A percentile compares a stretch with the other conserved stretches of the same genome.
phyloP scores from a whole-genome alignment of 2,113 vertebrate genomes.

The Arizona elegans region DNA sequence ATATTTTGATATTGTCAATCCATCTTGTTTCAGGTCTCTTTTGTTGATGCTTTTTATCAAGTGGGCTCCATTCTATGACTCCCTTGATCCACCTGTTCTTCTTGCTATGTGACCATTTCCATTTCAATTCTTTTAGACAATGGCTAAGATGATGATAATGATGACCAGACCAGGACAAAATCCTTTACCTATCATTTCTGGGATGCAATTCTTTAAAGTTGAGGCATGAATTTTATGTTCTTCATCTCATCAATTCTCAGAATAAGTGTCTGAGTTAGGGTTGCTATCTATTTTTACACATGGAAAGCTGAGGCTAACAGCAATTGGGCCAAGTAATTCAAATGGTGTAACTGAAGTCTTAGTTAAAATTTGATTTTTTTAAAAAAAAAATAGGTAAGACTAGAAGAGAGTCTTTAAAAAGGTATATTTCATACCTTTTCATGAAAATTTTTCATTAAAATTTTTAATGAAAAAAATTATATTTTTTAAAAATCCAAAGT shows the following conservation, averaged over 20 bases:
- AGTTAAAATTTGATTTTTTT: not conserved
- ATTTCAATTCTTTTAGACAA: no score
- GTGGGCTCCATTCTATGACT: no score
- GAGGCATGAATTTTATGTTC: not conserved
- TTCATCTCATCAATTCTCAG: not conserved
- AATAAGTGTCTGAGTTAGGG: not conserved
- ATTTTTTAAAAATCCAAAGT: not conserved
- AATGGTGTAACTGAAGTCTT: not conserved
- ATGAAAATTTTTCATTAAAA: not conserved
- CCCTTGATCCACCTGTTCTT: no score
- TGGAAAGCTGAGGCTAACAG: not conserved
- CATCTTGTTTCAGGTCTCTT: no score
- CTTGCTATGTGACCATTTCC: no score
- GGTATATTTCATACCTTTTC: not conserved
- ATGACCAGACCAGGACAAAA: not conserved
- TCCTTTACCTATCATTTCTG: not conserved
- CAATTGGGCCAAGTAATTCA: not conserved
- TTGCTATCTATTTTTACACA: not conserved
- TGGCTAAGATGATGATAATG: no score
- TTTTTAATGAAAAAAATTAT: not conserved
- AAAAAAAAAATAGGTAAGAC: not conserved
- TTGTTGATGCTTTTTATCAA: no score
- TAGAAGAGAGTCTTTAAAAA: not conserved
- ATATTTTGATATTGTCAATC: not conserved
- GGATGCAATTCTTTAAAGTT: not conserved